Evolutionary conservation across 2,888 invertebrate genomes (phyloP).

Genomic region (Biston betularia): DNA sequence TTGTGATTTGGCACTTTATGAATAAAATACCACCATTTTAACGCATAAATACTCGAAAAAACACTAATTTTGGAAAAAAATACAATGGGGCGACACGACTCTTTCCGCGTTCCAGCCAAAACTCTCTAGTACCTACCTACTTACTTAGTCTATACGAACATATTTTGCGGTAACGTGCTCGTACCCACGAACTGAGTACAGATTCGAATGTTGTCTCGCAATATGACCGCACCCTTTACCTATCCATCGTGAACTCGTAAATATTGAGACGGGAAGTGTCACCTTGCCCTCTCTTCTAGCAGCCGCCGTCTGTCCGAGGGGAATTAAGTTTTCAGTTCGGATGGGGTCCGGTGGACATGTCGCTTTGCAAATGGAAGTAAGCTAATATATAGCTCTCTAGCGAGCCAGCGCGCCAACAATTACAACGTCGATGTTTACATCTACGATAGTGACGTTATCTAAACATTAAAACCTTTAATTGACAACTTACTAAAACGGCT

Average conservation of each 20-base stretch:
- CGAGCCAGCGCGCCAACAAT: not conserved
- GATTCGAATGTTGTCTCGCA: not conserved
- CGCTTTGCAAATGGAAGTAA: constrained; percentile 26
- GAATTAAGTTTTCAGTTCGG: constrained; percentile 38
- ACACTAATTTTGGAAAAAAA: too few species aligned
- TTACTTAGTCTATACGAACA: not conserved
- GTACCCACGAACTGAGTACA: too few species aligned
- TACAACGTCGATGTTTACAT: not conserved
- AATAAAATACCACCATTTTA: too few species aligned
- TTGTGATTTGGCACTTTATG: too few species aligned
- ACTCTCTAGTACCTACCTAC: too few species aligned
- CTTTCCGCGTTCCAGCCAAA: too few species aligned
- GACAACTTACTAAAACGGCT: too few species aligned
- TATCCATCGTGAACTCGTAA: constrained; percentile 31
- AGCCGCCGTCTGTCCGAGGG: constrained; percentile 16
- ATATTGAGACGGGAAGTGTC: constrained; percentile 26
- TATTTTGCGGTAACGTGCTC: too few species aligned
- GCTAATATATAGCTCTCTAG: constrained; percentile 34
- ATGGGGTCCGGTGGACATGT: constrained; percentile 36
- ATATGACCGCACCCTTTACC: constrained; percentile 14
- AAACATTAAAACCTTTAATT: not conserved
- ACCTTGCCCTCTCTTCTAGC: constrained; percentile 8
- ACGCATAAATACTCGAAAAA: too few species aligned
- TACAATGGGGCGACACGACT: too few species aligned
- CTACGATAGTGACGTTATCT: not conserved